A percentile compares a stretch with the other conserved stretches of the same genome.
Evolutionary conservation across 2,888 invertebrate genomes (phyloP).

Genomic region (Acleris holmiana): DNA sequence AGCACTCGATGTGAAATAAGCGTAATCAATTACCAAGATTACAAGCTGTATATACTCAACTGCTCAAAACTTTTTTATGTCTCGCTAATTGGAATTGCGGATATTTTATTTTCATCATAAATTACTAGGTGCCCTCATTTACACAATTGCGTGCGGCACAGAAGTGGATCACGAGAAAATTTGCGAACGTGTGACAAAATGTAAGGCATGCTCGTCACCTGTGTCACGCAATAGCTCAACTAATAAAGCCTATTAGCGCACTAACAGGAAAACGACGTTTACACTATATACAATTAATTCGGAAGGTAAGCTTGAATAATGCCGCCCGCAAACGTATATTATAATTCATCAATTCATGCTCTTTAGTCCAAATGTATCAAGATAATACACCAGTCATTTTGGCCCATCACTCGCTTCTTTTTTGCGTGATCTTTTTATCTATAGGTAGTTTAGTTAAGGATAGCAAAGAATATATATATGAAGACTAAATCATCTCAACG

Average conservation of each 20-base stretch:
- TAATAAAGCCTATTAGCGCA: slow-evolving; percentile 65
- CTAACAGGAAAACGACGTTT: not conserved
- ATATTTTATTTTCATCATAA: slow-evolving; percentile 16
- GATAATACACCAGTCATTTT: too few species aligned
- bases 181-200: slow-evolving; percentile 62
- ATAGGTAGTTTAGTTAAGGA: too few species aligned
- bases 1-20: slow-evolving; percentile 20
- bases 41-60: slow-evolving; percentile 14
- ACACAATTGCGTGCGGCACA: slow-evolving; percentile 38
- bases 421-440: too few species aligned
- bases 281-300: not conserved
- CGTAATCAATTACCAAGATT: slow-evolving; percentile 26
- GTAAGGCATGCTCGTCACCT: slow-evolving; percentile 52
- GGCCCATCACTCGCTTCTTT: too few species aligned
- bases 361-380: too few species aligned
- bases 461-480: too few species aligned
- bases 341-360: too few species aligned
- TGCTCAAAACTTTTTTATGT: slow-evolving; percentile 19
- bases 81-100: slow-evolving; percentile 16
- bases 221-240: slow-evolving; percentile 55
- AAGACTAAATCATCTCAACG: not conserved
- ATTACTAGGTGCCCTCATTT: slow-evolving; percentile 24
- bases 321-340: too few species aligned
- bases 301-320: not conserved
- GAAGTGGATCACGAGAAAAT: slow-evolving; percentile 59